phyloP scores from a whole-genome alignment of 37 sponge, comb jelly and placozoan species.

The Bolinopsis microptera region DNA sequence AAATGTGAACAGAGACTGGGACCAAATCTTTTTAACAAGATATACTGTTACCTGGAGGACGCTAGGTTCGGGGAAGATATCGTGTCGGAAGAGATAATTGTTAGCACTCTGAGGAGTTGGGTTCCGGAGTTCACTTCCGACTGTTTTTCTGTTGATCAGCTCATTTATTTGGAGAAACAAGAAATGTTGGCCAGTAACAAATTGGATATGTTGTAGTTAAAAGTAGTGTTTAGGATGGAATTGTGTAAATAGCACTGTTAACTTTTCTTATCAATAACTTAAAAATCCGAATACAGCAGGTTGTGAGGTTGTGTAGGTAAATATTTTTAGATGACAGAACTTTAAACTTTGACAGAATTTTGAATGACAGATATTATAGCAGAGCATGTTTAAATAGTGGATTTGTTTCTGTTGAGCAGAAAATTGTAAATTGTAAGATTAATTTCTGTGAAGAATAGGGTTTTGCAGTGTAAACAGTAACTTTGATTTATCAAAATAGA shows the following conservation, averaged over 20 bases:
- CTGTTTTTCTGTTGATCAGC: conserved; percentile 58
- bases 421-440: not conserved
- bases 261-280: too few species aligned
- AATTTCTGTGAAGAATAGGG: not conserved
- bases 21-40: not conserved
- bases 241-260: too few species aligned
- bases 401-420: not conserved
- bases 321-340: too few species aligned
- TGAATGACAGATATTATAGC: not conserved
- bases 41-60: conserved; percentile 42
- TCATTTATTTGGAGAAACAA: conserved; percentile 62
- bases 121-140: conserved; percentile 46
- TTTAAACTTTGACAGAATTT: not conserved
- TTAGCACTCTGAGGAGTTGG: conserved; percentile 18
- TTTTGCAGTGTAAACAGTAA: too few species aligned
- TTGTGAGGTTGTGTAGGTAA: too few species aligned
- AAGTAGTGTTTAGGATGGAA: not conserved
- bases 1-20: conserved; percentile 20
- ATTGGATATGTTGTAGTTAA: conserved; percentile 10
- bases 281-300: too few species aligned
- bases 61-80: conserved; percentile 49
- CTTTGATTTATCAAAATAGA: not conserved
- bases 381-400: not conserved
- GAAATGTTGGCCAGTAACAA: conserved; percentile 29
- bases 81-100: conserved; percentile 35